Percentiles rank a stretch among this genome's conserved stretches.
Evolutionary conservation across 1,140 invertebrate genomes (phyloP).

Genomic region (Neodiprion pinetum): DNA sequence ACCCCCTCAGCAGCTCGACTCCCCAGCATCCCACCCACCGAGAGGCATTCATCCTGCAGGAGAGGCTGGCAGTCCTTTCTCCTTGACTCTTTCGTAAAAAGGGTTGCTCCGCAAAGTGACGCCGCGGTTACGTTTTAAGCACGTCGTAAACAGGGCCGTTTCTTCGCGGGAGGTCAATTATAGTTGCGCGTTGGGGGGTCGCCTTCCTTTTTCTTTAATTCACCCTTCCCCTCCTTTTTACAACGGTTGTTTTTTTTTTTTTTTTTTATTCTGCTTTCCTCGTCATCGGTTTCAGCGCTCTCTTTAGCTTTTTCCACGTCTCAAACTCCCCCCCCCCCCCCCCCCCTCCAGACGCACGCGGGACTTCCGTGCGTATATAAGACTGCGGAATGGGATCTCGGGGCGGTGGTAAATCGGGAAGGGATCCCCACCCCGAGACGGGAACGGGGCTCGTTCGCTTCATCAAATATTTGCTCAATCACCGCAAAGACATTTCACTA

Average conservation of each 20-base stretch:
- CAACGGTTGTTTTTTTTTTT: too few species aligned
- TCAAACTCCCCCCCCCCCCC: too few species aligned
- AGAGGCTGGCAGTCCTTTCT: too few species aligned
- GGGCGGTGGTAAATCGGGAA: neutral
- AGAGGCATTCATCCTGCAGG: too few species aligned
- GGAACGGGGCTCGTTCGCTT: constrained; percentile 43
- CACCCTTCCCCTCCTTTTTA: too few species aligned
- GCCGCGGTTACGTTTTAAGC: neutral
- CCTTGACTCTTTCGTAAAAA: neutral
- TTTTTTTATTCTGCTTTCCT: too few species aligned
- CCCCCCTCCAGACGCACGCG: too few species aligned
- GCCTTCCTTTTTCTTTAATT: neutral
- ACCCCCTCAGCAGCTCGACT: neutral
- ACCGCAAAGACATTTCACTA: constrained; percentile 58
- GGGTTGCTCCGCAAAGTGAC: neutral
- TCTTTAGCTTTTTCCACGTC: too few species aligned
- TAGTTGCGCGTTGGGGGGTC: neutral
- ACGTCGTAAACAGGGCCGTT: neutral
- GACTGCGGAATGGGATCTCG: neutral
- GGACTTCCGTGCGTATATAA: too few species aligned
- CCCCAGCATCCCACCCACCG: too few species aligned
- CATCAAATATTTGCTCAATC: constrained; percentile 63
- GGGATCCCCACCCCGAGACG: neutral
- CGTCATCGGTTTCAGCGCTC: too few species aligned
- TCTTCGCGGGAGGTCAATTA: neutral